Evolutionary conservation across 2,113 vertebrate genomes (phyloP), one percentile per base, ranked within the genome.

Genomic region (Archilochus colubris): DNA sequence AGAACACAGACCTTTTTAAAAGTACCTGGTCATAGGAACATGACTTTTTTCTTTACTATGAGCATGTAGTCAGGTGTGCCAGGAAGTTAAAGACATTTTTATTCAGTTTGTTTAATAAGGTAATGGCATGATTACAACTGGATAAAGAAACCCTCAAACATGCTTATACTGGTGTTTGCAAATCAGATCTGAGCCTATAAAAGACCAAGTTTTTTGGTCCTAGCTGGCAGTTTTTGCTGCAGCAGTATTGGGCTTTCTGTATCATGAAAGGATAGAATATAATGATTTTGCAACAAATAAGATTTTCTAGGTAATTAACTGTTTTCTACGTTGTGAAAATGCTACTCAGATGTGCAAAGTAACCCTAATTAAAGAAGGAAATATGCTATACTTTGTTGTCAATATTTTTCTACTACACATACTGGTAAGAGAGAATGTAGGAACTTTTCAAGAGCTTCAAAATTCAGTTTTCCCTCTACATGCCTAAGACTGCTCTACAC

Each of bases 1-100:
- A 81, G 64, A 70, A 43, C 16, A 48, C 3, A 27, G 21, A 23
- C 14, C 7, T 73, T 89, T 75, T 69, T 50, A 75, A 64, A 87
- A 92, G n/a, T 40, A 33, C 12, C 3, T 0, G 1, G 43, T 17
- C 6, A 40, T 1, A 13, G 15, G 76, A 85, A 57, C 1, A 4
- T 38, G 66, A 7, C 58, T 74, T 93, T 68, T 16, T 69, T 44
- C 5, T 85, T 68, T 85, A 40, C 15, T 76, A 9, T 19, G 27
- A 48, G 3, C 4, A 36, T 85, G 64, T 15, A 59, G 12, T 63
- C 30, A 63, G 6, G 7, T 33, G 4, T 64, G 7, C 2, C 7
- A 48, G 14, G 16, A 79, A 48, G 25, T 31, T 82, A 11, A 59
- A 78, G 17, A 28, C 28, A 5, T 4, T 31, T 44, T 54, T 72